A percentile compares a stretch with the other conserved stretches of the same genome.
Conservation (phyloP, 2,113 vertebrate species). For the Climacteris rufus region DNA sequence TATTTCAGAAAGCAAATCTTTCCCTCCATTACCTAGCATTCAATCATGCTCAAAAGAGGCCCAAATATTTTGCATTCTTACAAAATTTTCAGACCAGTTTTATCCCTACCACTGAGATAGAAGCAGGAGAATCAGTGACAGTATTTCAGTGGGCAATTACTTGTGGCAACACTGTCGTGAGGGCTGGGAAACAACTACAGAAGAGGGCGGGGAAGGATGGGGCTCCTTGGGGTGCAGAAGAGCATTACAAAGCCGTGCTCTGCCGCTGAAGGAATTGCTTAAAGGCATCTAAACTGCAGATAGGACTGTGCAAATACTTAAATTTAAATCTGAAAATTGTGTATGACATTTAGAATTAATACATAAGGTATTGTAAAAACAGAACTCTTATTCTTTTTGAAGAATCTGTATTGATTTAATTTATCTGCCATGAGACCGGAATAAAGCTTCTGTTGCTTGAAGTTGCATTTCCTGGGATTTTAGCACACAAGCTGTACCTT, state of each 20-base stretch:
- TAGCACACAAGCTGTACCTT: background rate
- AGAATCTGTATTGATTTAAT: background rate
- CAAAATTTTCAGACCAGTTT: background rate
- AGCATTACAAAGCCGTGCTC: rapidly evolving
- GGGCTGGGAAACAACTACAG: background rate
- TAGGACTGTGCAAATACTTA: background rate
- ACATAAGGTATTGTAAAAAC: background rate
- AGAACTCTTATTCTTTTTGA: background rate
- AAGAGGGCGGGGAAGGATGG: background rate
- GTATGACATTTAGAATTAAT: background rate
- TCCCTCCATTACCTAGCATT: conserved; percentile 21
- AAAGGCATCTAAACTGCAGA: background rate
- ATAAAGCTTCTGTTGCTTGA: background rate
- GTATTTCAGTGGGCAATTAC: background rate
- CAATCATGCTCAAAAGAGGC: background rate
- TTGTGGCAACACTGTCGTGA: background rate
- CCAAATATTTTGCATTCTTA: background rate
- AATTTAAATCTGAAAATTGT: background rate
- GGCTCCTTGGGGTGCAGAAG: background rate
- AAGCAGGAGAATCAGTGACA: background rate
- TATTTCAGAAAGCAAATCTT: conserved; percentile 47
- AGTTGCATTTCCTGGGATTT: background rate
- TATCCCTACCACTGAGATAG: background rate
- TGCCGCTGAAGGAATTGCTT: background rate
- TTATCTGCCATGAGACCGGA: background rate